Conservation (phyloP, 2,113 vertebrate species). For the Otus sunia region DNA sequence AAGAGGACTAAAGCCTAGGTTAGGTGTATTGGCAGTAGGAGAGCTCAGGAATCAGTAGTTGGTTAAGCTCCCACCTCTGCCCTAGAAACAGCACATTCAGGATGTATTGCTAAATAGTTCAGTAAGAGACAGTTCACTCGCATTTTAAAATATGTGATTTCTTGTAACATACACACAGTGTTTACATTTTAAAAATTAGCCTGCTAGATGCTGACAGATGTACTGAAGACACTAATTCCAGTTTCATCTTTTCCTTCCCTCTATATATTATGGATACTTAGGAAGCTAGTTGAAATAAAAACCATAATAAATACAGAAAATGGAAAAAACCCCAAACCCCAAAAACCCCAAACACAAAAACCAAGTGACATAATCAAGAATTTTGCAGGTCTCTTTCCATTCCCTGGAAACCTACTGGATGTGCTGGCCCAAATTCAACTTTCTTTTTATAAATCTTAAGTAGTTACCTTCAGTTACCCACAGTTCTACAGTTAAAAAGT, state of each 20-base stretch:
- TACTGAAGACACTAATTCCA: not conserved
- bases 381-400: not conserved
- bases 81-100: not conserved
- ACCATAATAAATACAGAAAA: not conserved
- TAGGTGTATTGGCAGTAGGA: not conserved
- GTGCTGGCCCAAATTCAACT: not conserved
- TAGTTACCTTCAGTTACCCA: not conserved
- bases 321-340: too few species aligned
- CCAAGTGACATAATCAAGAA: not conserved
- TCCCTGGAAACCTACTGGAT: not conserved
- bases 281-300: not conserved
- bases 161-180: not conserved
- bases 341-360: not conserved
- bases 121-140: not conserved
- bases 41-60: not conserved
- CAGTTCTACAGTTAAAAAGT: not conserved
- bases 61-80: not conserved
- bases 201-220: not conserved
- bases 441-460: not conserved
- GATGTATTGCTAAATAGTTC: not conserved
- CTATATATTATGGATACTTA: not conserved
- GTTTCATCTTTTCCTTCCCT: not conserved
- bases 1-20: not conserved
- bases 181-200: not conserved
- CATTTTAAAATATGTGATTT: accelerated